Conservation (phyloP, 2,113 vertebrate species). For the Brienomyrus brachyistius region DNA sequence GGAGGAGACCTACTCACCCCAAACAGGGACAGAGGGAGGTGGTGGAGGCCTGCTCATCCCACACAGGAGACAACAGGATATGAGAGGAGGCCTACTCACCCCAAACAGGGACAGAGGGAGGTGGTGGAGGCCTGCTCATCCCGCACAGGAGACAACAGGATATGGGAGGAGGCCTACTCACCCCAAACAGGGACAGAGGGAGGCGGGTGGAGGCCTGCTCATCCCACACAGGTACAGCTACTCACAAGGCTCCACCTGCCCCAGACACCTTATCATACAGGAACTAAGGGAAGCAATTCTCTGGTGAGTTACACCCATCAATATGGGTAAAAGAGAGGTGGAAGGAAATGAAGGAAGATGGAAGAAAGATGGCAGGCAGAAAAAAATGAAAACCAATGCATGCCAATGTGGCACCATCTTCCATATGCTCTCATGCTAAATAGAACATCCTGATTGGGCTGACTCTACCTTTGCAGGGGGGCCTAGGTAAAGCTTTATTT, state of each 20-base stretch:
- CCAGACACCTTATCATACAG: background rate
- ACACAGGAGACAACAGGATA: background rate
- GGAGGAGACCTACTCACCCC: background rate
- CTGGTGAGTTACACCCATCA: background rate
- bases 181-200: too few relatives aligned
- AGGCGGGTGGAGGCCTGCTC: background rate
- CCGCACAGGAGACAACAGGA: background rate
- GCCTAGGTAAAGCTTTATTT: background rate
- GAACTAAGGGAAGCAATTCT: background rate
- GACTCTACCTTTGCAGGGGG: background rate
- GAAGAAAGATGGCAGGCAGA: background rate
- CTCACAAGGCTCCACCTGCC: background rate
- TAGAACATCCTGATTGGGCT: background rate
- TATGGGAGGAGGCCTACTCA: background rate
- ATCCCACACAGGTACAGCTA: background rate
- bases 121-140: background rate
- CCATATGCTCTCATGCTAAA: background rate
- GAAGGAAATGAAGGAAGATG: background rate
- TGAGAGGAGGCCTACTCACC: background rate
- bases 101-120: too few relatives aligned
- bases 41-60: background rate
- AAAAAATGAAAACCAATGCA: background rate
- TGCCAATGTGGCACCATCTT: background rate
- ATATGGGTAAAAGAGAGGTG: background rate
- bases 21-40: background rate